Percentiles rank a stretch among this genome's conserved stretches.
Conservation (phyloP, 1,140 invertebrate genomes). For the Helicoverpa armigera region DNA sequence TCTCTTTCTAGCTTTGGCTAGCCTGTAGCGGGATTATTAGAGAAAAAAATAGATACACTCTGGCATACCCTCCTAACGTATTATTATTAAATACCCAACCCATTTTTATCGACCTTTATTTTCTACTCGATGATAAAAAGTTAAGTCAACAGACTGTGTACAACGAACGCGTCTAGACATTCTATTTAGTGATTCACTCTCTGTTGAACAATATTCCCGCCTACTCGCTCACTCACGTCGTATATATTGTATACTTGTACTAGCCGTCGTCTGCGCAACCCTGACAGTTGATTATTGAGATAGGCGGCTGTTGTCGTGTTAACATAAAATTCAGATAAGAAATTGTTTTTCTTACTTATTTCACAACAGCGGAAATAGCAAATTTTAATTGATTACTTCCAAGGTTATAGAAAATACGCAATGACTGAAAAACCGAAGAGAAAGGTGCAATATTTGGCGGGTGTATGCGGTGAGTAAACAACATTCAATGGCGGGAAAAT, state of each 20-base stretch:
- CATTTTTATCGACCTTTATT: background rate
- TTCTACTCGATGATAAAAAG: background rate
- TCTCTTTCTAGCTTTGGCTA: background rate
- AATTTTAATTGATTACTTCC: background rate
- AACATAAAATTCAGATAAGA: conserved; percentile 19
- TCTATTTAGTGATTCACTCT: conserved; percentile 8
- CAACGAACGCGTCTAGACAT: conserved; percentile 14
- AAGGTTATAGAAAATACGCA: background rate
- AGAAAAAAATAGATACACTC: no score
- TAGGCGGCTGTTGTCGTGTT: conserved; percentile 3
- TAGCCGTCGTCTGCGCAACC: conserved; percentile 22
- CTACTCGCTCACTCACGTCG: conserved; percentile 27
- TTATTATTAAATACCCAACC: background rate
- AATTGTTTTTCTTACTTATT: background rate
- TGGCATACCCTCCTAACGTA: no score
- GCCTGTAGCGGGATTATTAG: no score
- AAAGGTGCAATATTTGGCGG: conserved; percentile 79
- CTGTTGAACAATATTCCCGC: conserved; percentile 9
- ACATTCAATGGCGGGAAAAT: conserved; percentile 60
- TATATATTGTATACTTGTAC: conserved; percentile 2
- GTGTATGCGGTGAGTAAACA: conserved; percentile 71
- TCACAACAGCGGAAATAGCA: background rate
- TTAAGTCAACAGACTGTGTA: background rate
- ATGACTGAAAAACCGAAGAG: conserved; percentile 62
- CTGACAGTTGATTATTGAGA: conserved; percentile 33